Percentiles rank a stretch among this genome's conserved stretches.
phyloP scores from a whole-genome alignment of 2,797 vertebrate species.

The Sitta carolinensis region DNA sequence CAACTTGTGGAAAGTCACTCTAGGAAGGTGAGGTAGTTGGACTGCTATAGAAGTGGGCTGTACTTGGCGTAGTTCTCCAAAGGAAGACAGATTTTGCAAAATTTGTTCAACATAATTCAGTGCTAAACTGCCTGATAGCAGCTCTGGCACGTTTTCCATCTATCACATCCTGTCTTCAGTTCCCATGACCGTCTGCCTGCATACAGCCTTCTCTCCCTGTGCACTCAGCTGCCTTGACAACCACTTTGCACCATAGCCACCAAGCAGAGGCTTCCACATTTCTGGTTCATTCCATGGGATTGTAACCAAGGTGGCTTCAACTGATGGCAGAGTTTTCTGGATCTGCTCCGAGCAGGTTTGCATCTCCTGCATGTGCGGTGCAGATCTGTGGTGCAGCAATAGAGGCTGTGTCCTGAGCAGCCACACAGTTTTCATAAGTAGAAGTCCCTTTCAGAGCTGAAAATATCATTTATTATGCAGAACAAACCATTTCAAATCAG shows the following conservation, averaged over 20 bases:
- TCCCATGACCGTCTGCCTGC: not conserved
- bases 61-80: not conserved
- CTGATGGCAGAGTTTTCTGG: not conserved
- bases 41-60: not conserved
- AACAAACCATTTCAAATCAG: not conserved
- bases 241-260: not conserved
- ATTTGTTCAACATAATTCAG: conserved; percentile 39
- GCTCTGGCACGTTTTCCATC: not conserved
- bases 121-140: not conserved
- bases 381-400: not conserved
- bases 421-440: not conserved
- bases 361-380: not conserved
- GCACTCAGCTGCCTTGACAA: conserved; percentile 24
- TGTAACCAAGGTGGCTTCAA: not conserved
- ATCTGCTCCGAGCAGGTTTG: not conserved
- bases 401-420: not conserved
- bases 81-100: conserved; percentile 36
- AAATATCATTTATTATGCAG: not conserved
- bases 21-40: conserved; percentile 8
- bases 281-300: not conserved
- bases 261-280: not conserved
- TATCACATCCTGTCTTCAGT: not conserved
- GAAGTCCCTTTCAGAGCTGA: not conserved
- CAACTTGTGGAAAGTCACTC: not conserved
- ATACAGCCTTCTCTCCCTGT: not conserved